Evolutionary conservation across 35 echinoderm and acorn worm species (phyloP).

Genomic region (Nesometra sesokonis): DNA sequence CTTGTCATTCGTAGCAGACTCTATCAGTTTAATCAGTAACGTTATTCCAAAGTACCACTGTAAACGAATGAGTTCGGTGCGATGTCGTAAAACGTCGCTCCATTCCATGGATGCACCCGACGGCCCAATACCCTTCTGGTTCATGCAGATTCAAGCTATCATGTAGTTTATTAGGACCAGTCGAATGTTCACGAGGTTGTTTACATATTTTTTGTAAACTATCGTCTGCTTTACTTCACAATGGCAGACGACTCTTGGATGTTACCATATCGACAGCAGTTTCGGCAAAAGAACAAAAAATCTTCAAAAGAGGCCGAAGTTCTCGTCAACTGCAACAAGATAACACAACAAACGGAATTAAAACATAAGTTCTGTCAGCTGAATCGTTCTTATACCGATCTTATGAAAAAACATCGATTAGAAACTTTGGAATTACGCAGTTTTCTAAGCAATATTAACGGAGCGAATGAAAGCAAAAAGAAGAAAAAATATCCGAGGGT

Average conservation of each 20-base stretch:
- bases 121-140: too few species aligned
- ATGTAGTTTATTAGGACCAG: too few species aligned
- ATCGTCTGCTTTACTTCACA: too few species aligned
- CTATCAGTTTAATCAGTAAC: too few species aligned
- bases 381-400: neutral
- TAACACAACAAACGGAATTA: neutral
- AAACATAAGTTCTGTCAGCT: neutral
- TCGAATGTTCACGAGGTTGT: too few species aligned
- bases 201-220: too few species aligned
- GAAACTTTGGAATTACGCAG: neutral
- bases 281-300: neutral
- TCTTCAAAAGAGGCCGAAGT: neutral
- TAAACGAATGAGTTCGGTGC: too few species aligned
- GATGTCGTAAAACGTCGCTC: too few species aligned
- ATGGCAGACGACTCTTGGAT: neutral
- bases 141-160: too few species aligned
- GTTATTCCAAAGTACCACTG: too few species aligned
- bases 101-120: too few species aligned
- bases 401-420: neutral
- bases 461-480: neutral
- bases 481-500: neutral
- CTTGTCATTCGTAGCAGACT: too few species aligned
- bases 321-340: neutral
- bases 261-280: neutral
- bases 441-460: neutral